Evolutionary conservation across 2,113 vertebrate genomes (phyloP).

Genomic region (Hipposideros armiger): DNA sequence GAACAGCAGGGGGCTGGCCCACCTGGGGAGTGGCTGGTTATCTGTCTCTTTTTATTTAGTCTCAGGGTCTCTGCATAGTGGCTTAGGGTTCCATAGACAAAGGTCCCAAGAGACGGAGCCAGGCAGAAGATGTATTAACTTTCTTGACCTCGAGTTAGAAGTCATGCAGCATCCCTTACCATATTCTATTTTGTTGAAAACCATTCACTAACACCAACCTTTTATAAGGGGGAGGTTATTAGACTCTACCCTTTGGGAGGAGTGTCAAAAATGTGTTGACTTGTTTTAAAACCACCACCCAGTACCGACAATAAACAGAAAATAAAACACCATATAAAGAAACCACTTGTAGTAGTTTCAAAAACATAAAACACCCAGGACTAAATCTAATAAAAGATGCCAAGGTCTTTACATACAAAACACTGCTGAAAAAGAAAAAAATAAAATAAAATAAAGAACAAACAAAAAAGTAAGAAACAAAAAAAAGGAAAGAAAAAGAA

Average conservation of each 20-base stretch:
- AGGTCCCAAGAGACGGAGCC: neutral
- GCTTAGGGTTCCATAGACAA: neutral
- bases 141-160: slow-evolving; percentile 31
- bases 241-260: neutral
- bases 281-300: neutral
- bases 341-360: slow-evolving; percentile 1
- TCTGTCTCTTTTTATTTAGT: neutral
- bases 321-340: neutral
- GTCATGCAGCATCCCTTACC: neutral
- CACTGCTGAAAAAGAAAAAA: no score
- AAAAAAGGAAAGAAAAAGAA: no score
- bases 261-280: neutral
- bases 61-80: neutral
- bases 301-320: slow-evolving; percentile 17
- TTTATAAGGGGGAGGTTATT: neutral
- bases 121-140: neutral
- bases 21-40: neutral
- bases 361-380: slow-evolving; percentile 6
- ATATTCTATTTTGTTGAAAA: slow-evolving; percentile 49
- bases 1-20: neutral
- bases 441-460: no score
- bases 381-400: slow-evolving; percentile 49
- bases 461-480: no score
- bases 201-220: neutral
- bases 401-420: slow-evolving; percentile 15